Evolutionary conservation across 2,797 vertebrate genomes (phyloP).

Genomic region (Serranus cabrilla): DNA sequence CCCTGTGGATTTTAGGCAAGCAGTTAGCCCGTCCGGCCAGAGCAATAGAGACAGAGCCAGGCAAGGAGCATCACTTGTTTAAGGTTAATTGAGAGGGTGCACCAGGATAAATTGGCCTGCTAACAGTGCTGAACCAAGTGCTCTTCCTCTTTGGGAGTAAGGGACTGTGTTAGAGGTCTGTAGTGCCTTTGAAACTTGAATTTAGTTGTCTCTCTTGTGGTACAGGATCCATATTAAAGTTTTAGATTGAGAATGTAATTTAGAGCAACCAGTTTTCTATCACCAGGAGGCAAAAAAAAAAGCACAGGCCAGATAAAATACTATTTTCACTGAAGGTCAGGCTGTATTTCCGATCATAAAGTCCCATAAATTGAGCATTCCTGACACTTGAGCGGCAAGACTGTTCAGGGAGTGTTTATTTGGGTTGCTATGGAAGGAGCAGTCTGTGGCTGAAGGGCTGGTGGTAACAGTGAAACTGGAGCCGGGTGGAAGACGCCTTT

Average conservation of each 20-base stretch:
- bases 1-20: conserved; percentile 47
- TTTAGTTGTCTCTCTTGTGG: conserved; percentile 25
- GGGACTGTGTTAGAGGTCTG: conserved; percentile 18
- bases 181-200: conserved; percentile 7
- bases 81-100: conserved; percentile 64
- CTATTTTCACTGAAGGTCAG: conserved; percentile 11
- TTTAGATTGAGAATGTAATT: conserved; percentile 5
- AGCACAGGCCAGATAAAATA: neutral
- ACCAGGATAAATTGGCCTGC: conserved; percentile 36
- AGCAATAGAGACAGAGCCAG: conserved; percentile 52
- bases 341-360: conserved; percentile 49
- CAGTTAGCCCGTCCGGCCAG: conserved; percentile 13
- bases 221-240: conserved; percentile 4
- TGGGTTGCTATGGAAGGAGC: conserved; percentile 82
- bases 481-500: conserved; percentile 58
- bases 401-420: conserved; percentile 80
- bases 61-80: conserved; percentile 47
- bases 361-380: conserved; percentile 53
- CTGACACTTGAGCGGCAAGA: conserved; percentile 40
- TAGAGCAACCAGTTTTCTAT: neutral
- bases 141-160: conserved; percentile 12
- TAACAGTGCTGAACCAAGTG: conserved; percentile 18
- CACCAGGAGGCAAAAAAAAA: conserved; percentile 19
- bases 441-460: conserved; percentile 69
- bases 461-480: conserved; percentile 69